These are phyloP conservation scores for Magallana angulata DNA, from an alignment of 1,140 invertebrate species.

Conservation along the genomic window DNA sequence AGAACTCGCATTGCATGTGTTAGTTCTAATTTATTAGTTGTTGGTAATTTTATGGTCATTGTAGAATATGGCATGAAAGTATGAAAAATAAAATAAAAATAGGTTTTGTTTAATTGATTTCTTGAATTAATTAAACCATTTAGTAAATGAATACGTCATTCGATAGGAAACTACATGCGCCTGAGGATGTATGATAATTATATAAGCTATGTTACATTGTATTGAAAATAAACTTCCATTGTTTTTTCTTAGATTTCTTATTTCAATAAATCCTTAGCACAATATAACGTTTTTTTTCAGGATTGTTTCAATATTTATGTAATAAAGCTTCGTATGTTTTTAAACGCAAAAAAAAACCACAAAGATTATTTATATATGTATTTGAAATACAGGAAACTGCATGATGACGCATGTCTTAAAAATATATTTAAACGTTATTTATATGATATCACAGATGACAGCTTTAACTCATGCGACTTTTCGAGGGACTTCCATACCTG, in stretches of 20 bases:
- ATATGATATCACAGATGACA: not conserved
- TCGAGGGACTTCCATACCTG: not conserved
- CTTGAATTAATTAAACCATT: not conserved
- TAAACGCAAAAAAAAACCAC: too few relatives aligned
- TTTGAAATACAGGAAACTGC: too few relatives aligned
- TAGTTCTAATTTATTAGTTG: not conserved
- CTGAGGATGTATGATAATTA: too few relatives aligned
- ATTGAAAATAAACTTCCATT: too few relatives aligned
- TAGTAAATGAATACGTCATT: not conserved
- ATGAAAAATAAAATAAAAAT: not conserved
- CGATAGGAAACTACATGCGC: not conserved
- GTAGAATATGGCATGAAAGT: not conserved
- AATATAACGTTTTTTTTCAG: too few relatives aligned
- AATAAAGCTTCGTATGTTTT: too few relatives aligned
- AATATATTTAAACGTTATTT: not conserved
- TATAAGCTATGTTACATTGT: too few relatives aligned
- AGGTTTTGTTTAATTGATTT: not conserved
- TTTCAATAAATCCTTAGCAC: too few relatives aligned
- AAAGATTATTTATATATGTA: too few relatives aligned
- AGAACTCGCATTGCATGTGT: not conserved
- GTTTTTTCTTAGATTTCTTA: too few relatives aligned
- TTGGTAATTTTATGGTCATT: not conserved
- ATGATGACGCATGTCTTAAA: too few relatives aligned
- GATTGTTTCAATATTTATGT: too few relatives aligned
- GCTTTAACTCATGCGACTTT: not conserved